Base-by-base conservation (phyloP, 2,888 invertebrate species). In the Drosophila subsilvestris region DNA sequence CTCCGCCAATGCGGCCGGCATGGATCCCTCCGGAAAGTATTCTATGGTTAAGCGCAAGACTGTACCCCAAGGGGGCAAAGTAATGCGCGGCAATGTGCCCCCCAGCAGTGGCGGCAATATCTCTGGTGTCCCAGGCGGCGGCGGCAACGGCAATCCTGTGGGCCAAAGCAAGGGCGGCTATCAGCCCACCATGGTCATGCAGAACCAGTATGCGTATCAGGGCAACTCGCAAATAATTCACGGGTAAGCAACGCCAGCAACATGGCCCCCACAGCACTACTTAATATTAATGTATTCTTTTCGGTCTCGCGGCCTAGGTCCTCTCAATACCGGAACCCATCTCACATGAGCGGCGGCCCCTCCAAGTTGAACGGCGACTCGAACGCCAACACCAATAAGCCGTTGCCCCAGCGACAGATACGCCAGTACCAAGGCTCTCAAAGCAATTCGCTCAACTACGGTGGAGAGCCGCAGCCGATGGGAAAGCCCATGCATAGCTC, bases 1-100 rank as follows among this genome's bases (percentile, higher is more conserved):
- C 8, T 17, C 79, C 32, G 63, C 79, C 57, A 82, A 72, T 57
- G 58, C 63, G 18, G 54, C 78, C 17, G 78, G n/a, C n/a, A 37
- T 84, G 61, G 90, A 90, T 62, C 60, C 82, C 44, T 74, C 80
- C 65, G 83, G 68, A 73, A 91, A 90, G 71, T 90, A 90, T 74
- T 96, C 96, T 71, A 96, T 96, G 20, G 95, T 95, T 71, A 97
- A 96, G 92, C 94, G 97, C 90, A 96, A 96, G 67, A 91, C 90
- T 37, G 75, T 85, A 12, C 66, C 87, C 17, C 88, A 76, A 32
- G 60, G 76, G 25, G 71, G 69, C 53, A 81, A 73, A 49, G 53
- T 74, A 25, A 71, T 58, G 65, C 65, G 74, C 51, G 69, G 63
- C 37, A 86, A 73, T 58, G 51, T 55, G 18, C 74, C 74, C 45